Base-by-base conservation (phyloP, 2,888 invertebrate species). In the Molanna angustata region DNA sequence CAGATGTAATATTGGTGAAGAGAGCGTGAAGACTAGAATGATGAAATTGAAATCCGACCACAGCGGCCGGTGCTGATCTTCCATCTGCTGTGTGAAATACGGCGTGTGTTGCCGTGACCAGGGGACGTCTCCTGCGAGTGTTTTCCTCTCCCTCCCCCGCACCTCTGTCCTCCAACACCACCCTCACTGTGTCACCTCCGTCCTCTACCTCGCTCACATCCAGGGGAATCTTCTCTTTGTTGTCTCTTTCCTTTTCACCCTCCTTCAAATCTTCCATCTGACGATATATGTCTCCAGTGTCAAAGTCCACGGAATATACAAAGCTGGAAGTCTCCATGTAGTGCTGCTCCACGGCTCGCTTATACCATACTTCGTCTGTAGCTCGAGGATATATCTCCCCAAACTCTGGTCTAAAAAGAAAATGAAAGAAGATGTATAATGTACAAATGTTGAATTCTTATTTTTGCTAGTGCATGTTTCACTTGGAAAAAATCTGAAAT, bases 281-380 rank as follows among this genome's bases (percentile, higher is more conserved):
- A 6, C 21, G 42, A 20, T 46, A 37, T 17, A 45, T 17, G 56
- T 61, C 66, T 66, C 77, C 76, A 21, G 78, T 74, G 67, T 86
- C 83, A 64, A 85, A 83, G 17, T 87, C 86, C 39, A 88, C 84
- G 1, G 87, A 85, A 69, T 89, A 93, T 0, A 94, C 89, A 67
- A 90, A 93, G 63, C 89, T 89, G 21, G 85, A 80, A 0, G 86
- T 82, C 60, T 90, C 80, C 11, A 86, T 75, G 65, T 86, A 86
- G 70, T 92, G 85, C 63, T 91, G 90, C 61, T 93, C 91, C 0
- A 94, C 91, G 0, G 94, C 92, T 11, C 92, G 80, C 57, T 85
- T 85, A 67, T 94, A 94, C 91, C 92, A 94, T 14, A 88, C 80
- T 68, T 94, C 93, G 66, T 94, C 92, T 42, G 90, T 91, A 1